Conservation (phyloP, 2,888 invertebrate species). For the Caenorhabditis sp. region DNA sequence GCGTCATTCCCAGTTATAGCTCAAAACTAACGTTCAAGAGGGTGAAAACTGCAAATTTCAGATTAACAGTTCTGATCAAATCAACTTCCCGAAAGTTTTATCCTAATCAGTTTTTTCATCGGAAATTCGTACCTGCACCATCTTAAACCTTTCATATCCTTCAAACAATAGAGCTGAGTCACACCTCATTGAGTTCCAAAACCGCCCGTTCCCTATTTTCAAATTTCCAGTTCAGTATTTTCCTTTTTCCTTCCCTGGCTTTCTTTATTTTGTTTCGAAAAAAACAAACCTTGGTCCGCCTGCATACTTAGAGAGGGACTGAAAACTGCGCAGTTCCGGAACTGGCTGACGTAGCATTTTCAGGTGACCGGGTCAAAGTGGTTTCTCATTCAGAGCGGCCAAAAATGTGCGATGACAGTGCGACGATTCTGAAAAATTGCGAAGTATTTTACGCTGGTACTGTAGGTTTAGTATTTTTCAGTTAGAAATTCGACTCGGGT, state of each 20-base stretch:
- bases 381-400: slow-evolving; percentile 70
- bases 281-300: slow-evolving; percentile 74
- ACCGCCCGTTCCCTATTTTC: slow-evolving; percentile 6
- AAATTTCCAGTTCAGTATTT: background rate
- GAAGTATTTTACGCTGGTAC: too few relatives aligned
- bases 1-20: too few relatives aligned
- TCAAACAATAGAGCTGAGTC: slow-evolving; percentile 6
- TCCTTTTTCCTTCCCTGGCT: too few relatives aligned
- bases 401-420: slow-evolving; percentile 47
- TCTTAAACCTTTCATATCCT: background rate
- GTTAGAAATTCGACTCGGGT: background rate
- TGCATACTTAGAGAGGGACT: slow-evolving; percentile 81
- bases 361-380: slow-evolving; percentile 73
- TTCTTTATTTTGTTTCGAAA: background rate
- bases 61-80: too few relatives aligned
- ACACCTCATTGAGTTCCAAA: background rate
- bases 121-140: background rate
- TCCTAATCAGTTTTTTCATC: background rate
- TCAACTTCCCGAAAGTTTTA: too few relatives aligned
- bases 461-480: too few relatives aligned
- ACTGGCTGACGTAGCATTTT: slow-evolving; percentile 82
- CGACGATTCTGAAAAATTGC: slow-evolving; percentile 46
- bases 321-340: slow-evolving; percentile 83
- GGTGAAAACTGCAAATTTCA: too few relatives aligned
- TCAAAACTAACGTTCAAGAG: too few relatives aligned